Percentiles rank a stretch among this genome's conserved stretches.
These are phyloP conservation scores for Xyliphius kryptos DNA, from an alignment of 2,113 vertebrate species.

Conservation along the genomic window DNA sequence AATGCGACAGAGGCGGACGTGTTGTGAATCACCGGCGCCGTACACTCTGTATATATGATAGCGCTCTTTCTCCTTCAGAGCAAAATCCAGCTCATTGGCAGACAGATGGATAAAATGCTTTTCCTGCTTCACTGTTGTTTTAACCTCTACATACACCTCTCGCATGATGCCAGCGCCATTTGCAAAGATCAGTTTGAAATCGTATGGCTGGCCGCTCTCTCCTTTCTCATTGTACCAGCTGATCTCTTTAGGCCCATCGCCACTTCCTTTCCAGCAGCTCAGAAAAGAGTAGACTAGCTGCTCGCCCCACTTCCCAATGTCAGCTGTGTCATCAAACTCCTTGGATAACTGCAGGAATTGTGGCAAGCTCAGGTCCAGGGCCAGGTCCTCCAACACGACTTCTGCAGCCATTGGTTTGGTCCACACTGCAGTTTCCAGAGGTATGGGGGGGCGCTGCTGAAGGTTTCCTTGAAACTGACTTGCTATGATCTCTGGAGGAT, in stretches of 20 bases:
- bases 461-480: conserved; percentile 54
- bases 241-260: conserved; percentile 47
- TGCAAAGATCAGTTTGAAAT: conserved; percentile 60
- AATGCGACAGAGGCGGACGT: conserved; percentile 63
- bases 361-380: conserved; percentile 48
- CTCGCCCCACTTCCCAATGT: conserved; percentile 67
- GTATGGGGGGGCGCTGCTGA: conserved; percentile 46
- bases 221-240: conserved; percentile 62
- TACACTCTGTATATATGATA: conserved; percentile 69
- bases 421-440: conserved; percentile 58
- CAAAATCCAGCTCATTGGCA: conserved; percentile 67
- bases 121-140: conserved; percentile 62
- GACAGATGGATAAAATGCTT: conserved; percentile 63
- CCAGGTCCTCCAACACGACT: conserved; percentile 60
- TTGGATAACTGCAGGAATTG: conserved; percentile 52
- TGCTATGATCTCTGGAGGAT: conserved; percentile 34
- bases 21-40: conserved; percentile 56
- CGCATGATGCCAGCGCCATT: rapidly evolving
- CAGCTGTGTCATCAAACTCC: conserved; percentile 40
- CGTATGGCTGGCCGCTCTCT: conserved; percentile 66
- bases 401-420: conserved; percentile 40
- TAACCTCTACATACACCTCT: conserved; percentile 66
- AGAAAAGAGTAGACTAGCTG: conserved; percentile 67
- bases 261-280: conserved; percentile 56
- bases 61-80: conserved; percentile 58